phyloP scores from a whole-genome alignment of 2,888 invertebrate genomes.

The Tinea pellionella region DNA sequence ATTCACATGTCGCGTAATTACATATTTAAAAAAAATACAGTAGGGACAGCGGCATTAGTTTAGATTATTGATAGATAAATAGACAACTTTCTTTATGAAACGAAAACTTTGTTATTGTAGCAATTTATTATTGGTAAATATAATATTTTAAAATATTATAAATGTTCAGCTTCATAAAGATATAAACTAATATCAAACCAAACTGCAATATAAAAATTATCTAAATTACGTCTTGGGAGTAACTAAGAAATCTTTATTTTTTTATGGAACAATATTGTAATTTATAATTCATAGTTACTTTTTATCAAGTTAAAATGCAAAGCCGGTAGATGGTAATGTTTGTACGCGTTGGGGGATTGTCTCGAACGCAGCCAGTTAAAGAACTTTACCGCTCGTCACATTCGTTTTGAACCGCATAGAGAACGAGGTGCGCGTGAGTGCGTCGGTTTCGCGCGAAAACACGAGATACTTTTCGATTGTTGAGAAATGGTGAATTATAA shows the following conservation, averaged over 20 bases:
- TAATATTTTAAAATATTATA: too few species aligned
- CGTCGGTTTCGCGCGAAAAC: neutral
- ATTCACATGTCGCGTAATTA: too few species aligned
- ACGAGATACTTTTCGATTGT: neutral
- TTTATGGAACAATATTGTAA: neutral
- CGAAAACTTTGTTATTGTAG: too few species aligned
- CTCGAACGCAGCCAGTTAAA: neutral
- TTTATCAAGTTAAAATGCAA: neutral
- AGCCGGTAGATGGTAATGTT: neutral
- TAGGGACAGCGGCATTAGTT: too few species aligned
- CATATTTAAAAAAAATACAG: too few species aligned
- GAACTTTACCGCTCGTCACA: neutral
- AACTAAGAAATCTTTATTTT: neutral
- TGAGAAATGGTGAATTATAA: neutral
- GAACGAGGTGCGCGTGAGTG: neutral
- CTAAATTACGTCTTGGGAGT: too few species aligned
- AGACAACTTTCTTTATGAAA: too few species aligned
- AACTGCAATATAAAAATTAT: too few species aligned
- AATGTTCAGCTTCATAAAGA: too few species aligned
- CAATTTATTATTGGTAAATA: too few species aligned
- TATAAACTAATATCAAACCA: too few species aligned
- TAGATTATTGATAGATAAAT: too few species aligned
- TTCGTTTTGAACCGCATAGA: neutral
- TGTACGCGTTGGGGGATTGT: neutral
- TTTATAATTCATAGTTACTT: neutral